Evolutionary conservation across 2,888 invertebrate species (phyloP).

Genomic region (Drosophila affinis): DNA sequence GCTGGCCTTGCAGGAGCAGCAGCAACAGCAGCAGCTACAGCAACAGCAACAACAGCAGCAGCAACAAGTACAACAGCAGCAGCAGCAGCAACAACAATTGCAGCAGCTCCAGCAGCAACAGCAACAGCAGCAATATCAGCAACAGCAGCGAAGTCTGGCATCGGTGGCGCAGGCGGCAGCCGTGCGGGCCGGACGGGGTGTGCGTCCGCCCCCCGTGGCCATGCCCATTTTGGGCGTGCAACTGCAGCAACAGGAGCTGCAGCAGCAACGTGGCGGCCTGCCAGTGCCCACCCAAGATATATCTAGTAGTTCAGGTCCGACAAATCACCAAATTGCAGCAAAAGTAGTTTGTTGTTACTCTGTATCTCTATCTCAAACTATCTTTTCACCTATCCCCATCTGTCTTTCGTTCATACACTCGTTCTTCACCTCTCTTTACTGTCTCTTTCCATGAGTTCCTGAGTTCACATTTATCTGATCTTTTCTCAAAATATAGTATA

Average conservation of each 20-base stretch:
- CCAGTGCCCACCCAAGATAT: slow-evolving; percentile 85
- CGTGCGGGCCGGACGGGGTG: slow-evolving; percentile 74
- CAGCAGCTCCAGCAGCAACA: slow-evolving; percentile 33
- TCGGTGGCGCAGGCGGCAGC: slow-evolving; percentile 73
- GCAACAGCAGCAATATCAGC: slow-evolving; percentile 45
- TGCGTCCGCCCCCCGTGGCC: slow-evolving; percentile 80
- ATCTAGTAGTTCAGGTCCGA: slow-evolving; percentile 84
- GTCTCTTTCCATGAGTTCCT: slow-evolving; percentile 23
- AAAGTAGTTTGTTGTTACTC: slow-evolving; percentile 63
- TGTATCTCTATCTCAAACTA: slow-evolving; percentile 21
- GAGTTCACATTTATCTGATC: slow-evolving; percentile 19
- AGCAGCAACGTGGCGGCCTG: slow-evolving; percentile 84
- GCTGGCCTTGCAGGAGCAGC: slow-evolving; percentile 58
- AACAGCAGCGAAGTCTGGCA: slow-evolving; percentile 69
- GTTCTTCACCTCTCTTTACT: slow-evolving; percentile 24
- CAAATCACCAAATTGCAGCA: slow-evolving; percentile 58
- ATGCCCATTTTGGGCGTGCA: slow-evolving; percentile 81
- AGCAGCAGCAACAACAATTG: slow-evolving; percentile 34
- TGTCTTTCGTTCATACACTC: slow-evolving; percentile 14
- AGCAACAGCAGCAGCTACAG: slow-evolving; percentile 46
- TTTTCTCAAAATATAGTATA: slow-evolving; percentile 24
- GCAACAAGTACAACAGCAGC: slow-evolving; percentile 31
- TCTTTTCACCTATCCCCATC: slow-evolving; percentile 6
- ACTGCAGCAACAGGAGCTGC: slow-evolving; percentile 82
- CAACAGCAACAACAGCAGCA: slow-evolving; percentile 26